phyloP scores from a whole-genome alignment of 2,888 invertebrate genomes.

The Drosophila koepferae region DNA sequence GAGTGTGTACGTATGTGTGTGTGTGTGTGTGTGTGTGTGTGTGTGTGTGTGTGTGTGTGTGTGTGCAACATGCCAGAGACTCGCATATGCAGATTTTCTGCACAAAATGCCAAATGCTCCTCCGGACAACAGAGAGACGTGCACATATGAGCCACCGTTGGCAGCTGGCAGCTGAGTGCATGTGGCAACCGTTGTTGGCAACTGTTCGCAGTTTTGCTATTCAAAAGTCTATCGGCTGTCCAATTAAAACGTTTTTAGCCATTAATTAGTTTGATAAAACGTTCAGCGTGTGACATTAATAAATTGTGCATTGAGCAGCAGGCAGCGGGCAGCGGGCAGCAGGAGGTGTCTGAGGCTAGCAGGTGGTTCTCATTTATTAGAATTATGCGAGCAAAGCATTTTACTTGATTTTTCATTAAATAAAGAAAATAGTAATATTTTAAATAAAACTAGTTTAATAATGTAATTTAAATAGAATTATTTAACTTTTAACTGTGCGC shows the following conservation, averaged over 20 bases:
- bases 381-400: background rate
- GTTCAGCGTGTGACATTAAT: slow-evolving; percentile 51
- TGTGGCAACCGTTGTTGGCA: slow-evolving; percentile 26
- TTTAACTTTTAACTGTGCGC: background rate
- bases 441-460: background rate
- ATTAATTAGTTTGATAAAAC: slow-evolving; percentile 74
- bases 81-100: slow-evolving; percentile 63
- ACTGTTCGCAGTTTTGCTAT: slow-evolving; percentile 53
- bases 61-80: slow-evolving; percentile 36
- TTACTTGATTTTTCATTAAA: background rate
- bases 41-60: slow-evolving; percentile 19
- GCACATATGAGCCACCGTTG: slow-evolving; percentile 39
- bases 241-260: slow-evolving; percentile 74
- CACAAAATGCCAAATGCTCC: slow-evolving; percentile 52
- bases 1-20: background rate
- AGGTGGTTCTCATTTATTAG: slow-evolving; percentile 3
- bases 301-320: slow-evolving; percentile 8
- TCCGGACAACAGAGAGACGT: slow-evolving; percentile 38
- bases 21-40: slow-evolving; percentile 17
- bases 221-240: slow-evolving; percentile 78
- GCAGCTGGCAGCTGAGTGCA: slow-evolving; percentile 7
- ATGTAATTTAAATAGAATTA: background rate
- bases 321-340: no score
- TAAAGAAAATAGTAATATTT: background rate
- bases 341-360: background rate